A percentile compares a stretch with the other conserved stretches of the same genome.
Evolutionary conservation across 1,140 invertebrate genomes (phyloP).

Genomic region (Bombus superbus): DNA sequence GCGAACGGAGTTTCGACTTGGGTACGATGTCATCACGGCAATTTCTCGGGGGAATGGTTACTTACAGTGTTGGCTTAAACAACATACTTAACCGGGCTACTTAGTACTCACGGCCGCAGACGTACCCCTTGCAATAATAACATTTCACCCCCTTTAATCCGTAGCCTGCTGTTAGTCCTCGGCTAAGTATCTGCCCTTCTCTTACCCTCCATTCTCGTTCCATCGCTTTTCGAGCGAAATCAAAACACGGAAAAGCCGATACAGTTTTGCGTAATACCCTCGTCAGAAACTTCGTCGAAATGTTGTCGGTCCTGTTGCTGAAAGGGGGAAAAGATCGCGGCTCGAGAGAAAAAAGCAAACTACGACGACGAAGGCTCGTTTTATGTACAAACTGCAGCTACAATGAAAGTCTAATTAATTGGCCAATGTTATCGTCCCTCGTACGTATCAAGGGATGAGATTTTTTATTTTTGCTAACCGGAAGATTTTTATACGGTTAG

Average conservation of each 20-base stretch:
- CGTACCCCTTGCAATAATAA: constrained; percentile 83
- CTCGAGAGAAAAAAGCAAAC: neutral
- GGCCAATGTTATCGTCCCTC: too few relatives aligned
- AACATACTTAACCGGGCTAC: constrained; percentile 83
- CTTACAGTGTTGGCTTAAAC: constrained; percentile 82
- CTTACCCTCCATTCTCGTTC: constrained; percentile 37
- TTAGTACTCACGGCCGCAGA: constrained; percentile 76
- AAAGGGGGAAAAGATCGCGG: neutral
- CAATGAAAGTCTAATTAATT: constrained; percentile 36
- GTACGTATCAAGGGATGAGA: neutral
- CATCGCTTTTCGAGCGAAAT: constrained; percentile 66
- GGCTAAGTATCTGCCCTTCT: constrained; percentile 69
- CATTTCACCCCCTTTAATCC: constrained; percentile 82
- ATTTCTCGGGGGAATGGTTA: constrained; percentile 79
- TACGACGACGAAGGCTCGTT: constrained; percentile 16
- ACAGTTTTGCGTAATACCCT: constrained; percentile 72
- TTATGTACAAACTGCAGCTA: constrained; percentile 47
- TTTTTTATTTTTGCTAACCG: neutral
- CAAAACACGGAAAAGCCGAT: constrained; percentile 76
- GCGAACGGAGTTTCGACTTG: constrained; percentile 60
- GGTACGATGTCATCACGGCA: constrained; percentile 69
- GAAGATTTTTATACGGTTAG: neutral
- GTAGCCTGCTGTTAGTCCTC: constrained; percentile 73
- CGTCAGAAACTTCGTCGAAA: constrained; percentile 53
- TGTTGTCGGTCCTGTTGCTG: constrained; percentile 51